Percentiles rank a stretch among this genome's conserved stretches.
phyloP scores from a whole-genome alignment of 2,113 vertebrate genomes.

The Myxocyprinus asiaticus region DNA sequence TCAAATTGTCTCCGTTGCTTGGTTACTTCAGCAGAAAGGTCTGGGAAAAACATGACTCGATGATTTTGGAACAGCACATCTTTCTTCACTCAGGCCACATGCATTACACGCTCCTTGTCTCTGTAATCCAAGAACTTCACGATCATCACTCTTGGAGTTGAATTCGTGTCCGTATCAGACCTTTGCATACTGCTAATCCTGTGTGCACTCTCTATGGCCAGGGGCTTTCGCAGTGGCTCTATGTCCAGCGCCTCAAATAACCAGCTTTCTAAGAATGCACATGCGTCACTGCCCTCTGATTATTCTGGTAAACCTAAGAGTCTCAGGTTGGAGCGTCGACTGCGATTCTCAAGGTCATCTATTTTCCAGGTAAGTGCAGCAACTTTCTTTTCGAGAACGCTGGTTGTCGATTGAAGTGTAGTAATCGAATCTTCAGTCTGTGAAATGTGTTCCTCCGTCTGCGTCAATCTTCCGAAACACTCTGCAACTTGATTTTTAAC shows the following conservation, averaged over 20 bases:
- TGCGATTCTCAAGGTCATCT: background rate
- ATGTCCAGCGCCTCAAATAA: background rate
- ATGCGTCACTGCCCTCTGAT: background rate
- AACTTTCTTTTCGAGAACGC: background rate
- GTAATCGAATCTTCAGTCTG: background rate
- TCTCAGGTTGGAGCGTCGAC: background rate
- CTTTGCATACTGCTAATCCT: background rate
- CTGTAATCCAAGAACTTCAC: too few relatives aligned
- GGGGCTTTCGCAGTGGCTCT: background rate
- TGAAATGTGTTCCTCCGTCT: background rate
- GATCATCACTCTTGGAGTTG: background rate
- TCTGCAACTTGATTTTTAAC: background rate
- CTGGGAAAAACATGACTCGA: background rate
- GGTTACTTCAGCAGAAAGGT: conserved; percentile 6
- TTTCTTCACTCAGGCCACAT: background rate
- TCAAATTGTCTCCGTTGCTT: background rate
- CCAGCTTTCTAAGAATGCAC: conserved; percentile 3
- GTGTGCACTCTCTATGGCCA: conserved; percentile 6
- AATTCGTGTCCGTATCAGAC: background rate
- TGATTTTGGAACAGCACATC: background rate
- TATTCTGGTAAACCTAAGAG: background rate
- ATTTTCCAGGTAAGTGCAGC: background rate
- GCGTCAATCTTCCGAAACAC: background rate
- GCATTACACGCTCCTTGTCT: background rate
- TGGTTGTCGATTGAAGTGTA: background rate